These are phyloP conservation scores for Pammene fasciana DNA, from an alignment of 2,888 invertebrate species.

Conservation along the genomic window DNA sequence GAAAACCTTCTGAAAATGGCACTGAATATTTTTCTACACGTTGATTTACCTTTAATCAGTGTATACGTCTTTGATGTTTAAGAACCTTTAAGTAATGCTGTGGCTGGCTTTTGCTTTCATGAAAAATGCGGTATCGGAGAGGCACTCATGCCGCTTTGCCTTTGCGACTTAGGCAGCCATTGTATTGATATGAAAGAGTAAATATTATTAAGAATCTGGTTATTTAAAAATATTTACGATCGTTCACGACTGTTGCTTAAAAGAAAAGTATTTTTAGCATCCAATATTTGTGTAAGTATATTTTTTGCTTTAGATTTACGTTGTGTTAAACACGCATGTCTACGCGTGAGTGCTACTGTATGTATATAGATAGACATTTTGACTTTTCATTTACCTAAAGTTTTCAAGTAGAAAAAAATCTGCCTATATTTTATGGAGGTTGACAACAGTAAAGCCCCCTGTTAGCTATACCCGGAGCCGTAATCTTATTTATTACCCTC, in stretches of 20 bases:
- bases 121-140: slow-evolving; percentile 45
- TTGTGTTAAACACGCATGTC: too few species aligned
- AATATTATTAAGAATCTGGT: slow-evolving; percentile 29
- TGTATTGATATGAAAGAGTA: slow-evolving; percentile 42
- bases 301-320: too few species aligned
- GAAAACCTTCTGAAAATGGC: slow-evolving; percentile 48
- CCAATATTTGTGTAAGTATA: neutral
- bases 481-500: slow-evolving; percentile 39
- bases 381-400: too few species aligned
- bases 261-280: neutral
- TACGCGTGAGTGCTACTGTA: too few species aligned
- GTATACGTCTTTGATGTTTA: slow-evolving; percentile 55
- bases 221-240: slow-evolving; percentile 1
- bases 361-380: too few species aligned
- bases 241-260: slow-evolving; percentile 1
- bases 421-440: slow-evolving; percentile 7
- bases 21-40: slow-evolving; percentile 51
- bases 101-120: slow-evolving; percentile 48
- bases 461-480: slow-evolving; percentile 16
- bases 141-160: slow-evolving; percentile 44
- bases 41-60: slow-evolving; percentile 57
- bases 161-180: slow-evolving; percentile 47
- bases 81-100: slow-evolving; percentile 55
- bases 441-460: slow-evolving; percentile 25
- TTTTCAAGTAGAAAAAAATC: too few species aligned